A percentile compares a stretch with the other conserved stretches of the same genome.
These are phyloP conservation scores for Mustela lutreola DNA, from an alignment of 2,113 vertebrate genomes.

Conservation along the genomic window DNA sequence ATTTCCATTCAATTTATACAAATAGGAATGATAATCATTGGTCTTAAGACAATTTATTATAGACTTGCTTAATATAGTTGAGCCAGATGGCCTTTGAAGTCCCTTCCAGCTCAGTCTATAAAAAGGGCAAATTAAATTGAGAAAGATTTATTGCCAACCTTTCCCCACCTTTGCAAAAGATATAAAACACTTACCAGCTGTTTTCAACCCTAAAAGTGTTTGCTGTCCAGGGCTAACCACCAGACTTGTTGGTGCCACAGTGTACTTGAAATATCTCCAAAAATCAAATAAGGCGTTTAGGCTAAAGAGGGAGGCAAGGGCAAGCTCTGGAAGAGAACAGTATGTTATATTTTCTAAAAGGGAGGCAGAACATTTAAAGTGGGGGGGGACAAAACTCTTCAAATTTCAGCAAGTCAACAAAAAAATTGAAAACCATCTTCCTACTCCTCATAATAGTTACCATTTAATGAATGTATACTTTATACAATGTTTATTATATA, in stretches of 20 bases:
- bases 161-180: slow-evolving; percentile 35
- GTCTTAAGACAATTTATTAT: slow-evolving; percentile 30
- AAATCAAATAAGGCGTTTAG: slow-evolving; percentile 97
- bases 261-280: slow-evolving; percentile 98
- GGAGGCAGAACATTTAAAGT: neutral
- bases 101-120: slow-evolving; percentile 39
- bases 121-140: slow-evolving; percentile 63
- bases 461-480: neutral
- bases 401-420: slow-evolving; percentile 32
- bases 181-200: slow-evolving; percentile 85
- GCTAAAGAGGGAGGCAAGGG: slow-evolving; percentile 93
- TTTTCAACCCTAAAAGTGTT: slow-evolving; percentile 91
- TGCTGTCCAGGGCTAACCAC: slow-evolving; percentile 92
- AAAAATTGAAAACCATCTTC: slow-evolving; percentile 35
- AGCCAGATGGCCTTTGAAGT: slow-evolving; percentile 38
- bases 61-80: slow-evolving; percentile 25
- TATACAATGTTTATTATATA: neutral
- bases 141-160: slow-evolving; percentile 27
- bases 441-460: neutral
- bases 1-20: slow-evolving; percentile 21
- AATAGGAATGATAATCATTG: neutral
- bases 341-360: neutral
- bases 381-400: neutral
- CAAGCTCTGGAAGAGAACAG: slow-evolving; percentile 88
- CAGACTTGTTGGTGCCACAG: slow-evolving; percentile 92